Evolutionary conservation across 2,888 invertebrate species (phyloP), one percentile per base, ranked within the genome.

Genomic region (Cotesia congregata): DNA sequence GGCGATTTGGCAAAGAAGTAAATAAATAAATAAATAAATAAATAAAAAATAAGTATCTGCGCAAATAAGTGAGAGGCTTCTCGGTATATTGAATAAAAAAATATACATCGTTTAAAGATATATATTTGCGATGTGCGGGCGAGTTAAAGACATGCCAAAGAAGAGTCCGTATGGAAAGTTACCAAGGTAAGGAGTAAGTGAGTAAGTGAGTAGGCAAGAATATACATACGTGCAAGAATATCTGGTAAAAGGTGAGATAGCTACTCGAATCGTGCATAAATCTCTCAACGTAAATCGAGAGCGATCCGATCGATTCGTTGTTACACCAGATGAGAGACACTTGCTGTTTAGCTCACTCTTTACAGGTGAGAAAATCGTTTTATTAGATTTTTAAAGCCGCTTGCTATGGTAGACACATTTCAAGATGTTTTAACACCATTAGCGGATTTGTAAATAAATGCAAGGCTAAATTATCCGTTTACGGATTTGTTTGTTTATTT

Each of bases 251-350:
- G 50, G 60, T 74, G 62, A 62, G 67, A 77, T 75, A 67, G 79
- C 81, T 50, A 70, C 70, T 70, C 41, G n/a, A 82, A 85, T 82
- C 81, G 82, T 79, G 82, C 83, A 86, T 86, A 86, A 86, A 86
- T 86, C 86, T 84, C 72, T 78, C 81, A 80, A 77, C 69, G 77
- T 76, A 82, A 82, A 85, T 85, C 85, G 83, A 82, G 80, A 81
- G 79, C 83, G 84, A 85, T 85, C 83, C 81, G 83, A 85, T 86
- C 86, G 84, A 85, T 85, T 85, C 85, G 85, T 50, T 50, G 50
- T 85, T 84, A 84, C 85, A 83, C 15, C 61, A 71, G 71, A 61
- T 71, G 71, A 71, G 71, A 71, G 61, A 71, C 60, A 20, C 12
- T 41, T 69, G 20, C 20, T 40, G 12, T 50, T 69, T 15, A 50